Evolutionary conservation across 2,797 vertebrate genomes (phyloP), one percentile per base, ranked within the genome.

Genomic region (Spheniscus humboldti): DNA sequence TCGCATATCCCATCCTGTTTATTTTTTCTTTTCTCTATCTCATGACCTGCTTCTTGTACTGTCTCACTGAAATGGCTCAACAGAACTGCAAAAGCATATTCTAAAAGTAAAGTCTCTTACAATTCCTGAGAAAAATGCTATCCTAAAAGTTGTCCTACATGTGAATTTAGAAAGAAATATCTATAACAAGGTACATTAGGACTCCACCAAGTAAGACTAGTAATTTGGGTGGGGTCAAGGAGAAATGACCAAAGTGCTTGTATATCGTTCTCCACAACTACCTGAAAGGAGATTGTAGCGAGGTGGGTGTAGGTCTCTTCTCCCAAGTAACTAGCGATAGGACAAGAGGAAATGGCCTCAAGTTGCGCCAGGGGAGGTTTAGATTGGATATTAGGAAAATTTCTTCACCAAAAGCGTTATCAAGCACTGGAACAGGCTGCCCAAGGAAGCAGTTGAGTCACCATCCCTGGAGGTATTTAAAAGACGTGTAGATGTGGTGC

Each of bases 31-130:
- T 63, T 43, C 33, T 60, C 57, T 96, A 5, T 77, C 68, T 67
- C 47, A 27, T 1, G 4, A 78, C 62, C 75, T 77, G 19, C 12
- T 64, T 56, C 72, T 78, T 92, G 18, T 28, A 76, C 56, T 30
- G 37, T 37, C 27, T 74, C 37, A 52, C 11, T 76, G 80, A 92
- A 83, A 75, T 18, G 24, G 50, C 74, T 85, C 83, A 85, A 50
- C 45, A 92, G 68, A 96, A 80, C 80, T 41, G 53, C 69, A 90
- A 84, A 92, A 88, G 52, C 24, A 87, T 88, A 88, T 95, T 50
- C 66, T 50, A 94, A 94, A 86, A 47, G 48, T 45, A 76, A 88
- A 83, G 23, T 72, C 52, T 77, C 63, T 78, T 43, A 83, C 9
- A 30, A 33, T 55, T 82, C 50, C 82, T 79, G 18, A 74, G 43